phyloP scores from a whole-genome alignment of 2,797 vertebrate genomes.

The Oophaga sylvatica region DNA sequence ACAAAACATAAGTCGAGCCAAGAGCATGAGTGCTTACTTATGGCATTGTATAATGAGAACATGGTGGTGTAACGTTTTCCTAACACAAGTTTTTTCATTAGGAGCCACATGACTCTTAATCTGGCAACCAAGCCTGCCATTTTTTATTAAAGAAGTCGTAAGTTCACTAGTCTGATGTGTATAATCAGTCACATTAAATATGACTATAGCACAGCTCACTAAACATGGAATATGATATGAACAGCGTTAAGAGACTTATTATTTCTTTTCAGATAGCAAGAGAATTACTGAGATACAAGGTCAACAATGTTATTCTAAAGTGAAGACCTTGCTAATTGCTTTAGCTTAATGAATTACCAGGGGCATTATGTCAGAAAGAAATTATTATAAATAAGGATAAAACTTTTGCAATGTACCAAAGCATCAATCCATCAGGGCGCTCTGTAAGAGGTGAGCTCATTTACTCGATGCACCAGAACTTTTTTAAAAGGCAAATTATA shows the following conservation, averaged over 20 bases:
- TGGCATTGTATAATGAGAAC: no score
- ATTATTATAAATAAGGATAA: constrained; percentile 12
- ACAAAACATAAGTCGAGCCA: no score
- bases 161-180: neutral
- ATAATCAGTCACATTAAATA: neutral
- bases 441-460: neutral
- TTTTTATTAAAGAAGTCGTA: no score
- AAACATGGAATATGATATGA: no score
- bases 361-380: constrained; percentile 8
- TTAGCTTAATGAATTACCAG: constrained; percentile 1
- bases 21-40: no score
- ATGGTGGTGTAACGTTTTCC: no score
- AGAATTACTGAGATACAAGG: neutral
- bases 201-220: no score
- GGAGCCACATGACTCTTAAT: no score
- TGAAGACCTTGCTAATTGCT: constrained; percentile 2
- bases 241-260: no score
- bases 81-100: no score
- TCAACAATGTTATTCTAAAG: neutral
- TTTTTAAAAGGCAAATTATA: neutral
- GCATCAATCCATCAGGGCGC: neutral
- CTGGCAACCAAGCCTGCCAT: no score
- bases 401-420: neutral
- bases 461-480: neutral
- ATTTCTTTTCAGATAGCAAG: neutral